Evolutionary conservation across 2,113 vertebrate species (phyloP).

Genomic region (Rhinoderma darwinii): DNA sequence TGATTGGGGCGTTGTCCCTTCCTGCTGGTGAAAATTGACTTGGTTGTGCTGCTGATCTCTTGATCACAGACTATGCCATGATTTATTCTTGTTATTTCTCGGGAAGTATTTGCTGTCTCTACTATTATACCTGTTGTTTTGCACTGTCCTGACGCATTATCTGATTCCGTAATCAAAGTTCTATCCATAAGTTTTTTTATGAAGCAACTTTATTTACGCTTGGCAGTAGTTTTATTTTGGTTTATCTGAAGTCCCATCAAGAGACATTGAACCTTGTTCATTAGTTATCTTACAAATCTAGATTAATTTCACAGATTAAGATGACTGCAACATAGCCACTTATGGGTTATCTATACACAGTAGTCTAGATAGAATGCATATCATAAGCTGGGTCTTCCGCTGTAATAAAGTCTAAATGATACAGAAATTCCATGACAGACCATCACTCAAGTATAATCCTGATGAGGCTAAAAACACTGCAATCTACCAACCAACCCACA

Average conservation of each 20-base stretch:
- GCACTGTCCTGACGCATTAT: not conserved
- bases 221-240: constrained; percentile 41
- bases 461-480: not conserved
- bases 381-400: constrained; percentile 29
- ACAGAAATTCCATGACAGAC: not conserved
- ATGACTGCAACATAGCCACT: not conserved
- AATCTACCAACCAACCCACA: not conserved
- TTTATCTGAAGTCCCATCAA: constrained; percentile 50
- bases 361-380: constrained; percentile 39
- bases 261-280: constrained; percentile 8
- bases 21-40: no score
- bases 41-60: no score
- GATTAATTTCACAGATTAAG: constrained; percentile 17
- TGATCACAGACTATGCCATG: no score
- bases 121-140: not conserved
- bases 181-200: constrained; percentile 9
- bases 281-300: constrained; percentile 31
- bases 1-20: no score
- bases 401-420: constrained; percentile 16
- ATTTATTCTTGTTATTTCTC: not conserved
- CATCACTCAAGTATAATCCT: not conserved
- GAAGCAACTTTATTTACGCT: not conserved
- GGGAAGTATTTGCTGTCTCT: not conserved
- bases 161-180: not conserved
- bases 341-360: constrained; percentile 49